A percentile compares a stretch with the other conserved stretches of the same genome.
Conservation (phyloP, 2,113 vertebrate genomes). For the Saiga tatarica region DNA sequence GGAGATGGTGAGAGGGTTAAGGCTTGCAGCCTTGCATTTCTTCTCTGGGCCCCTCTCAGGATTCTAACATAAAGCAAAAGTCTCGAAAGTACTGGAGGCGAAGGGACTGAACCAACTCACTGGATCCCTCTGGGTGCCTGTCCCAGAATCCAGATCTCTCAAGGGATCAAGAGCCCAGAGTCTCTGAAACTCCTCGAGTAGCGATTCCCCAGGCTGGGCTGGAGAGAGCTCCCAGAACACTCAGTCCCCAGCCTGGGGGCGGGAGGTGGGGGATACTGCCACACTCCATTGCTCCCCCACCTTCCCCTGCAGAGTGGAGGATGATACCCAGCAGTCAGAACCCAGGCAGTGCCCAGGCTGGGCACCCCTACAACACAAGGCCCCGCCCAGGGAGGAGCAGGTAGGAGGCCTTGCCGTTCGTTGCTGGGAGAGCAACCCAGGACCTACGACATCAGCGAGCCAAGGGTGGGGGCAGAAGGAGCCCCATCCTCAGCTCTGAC, state of each 20-base stretch:
- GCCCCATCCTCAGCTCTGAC: neutral
- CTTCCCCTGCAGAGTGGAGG: neutral
- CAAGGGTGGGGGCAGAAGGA: neutral
- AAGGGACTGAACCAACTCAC: neutral
- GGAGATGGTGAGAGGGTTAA: neutral
- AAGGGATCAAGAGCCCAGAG: neutral
- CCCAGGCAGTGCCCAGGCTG: neutral
- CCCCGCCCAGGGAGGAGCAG: neutral
- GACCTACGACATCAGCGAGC: neutral
- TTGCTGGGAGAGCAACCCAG: neutral
- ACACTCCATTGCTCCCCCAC: too few relatives aligned
- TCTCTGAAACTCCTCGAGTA: neutral
- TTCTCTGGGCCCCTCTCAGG: neutral
- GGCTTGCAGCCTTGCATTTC: neutral
- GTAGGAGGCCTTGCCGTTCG: fast-evolving
- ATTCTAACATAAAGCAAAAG: neutral
- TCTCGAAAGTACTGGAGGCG: neutral
- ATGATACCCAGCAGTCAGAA: neutral
- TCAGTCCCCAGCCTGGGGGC: neutral
- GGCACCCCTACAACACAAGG: neutral
- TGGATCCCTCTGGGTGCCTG: neutral
- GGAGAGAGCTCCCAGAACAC: neutral
- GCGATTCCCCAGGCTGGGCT: neutral
- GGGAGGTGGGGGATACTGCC: too few relatives aligned
- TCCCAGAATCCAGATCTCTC: neutral